Evolutionary conservation across 2,113 vertebrate species (phyloP), one percentile per base, ranked within the genome.

Genomic region (Sinocyclocheilus anophthalmus): DNA sequence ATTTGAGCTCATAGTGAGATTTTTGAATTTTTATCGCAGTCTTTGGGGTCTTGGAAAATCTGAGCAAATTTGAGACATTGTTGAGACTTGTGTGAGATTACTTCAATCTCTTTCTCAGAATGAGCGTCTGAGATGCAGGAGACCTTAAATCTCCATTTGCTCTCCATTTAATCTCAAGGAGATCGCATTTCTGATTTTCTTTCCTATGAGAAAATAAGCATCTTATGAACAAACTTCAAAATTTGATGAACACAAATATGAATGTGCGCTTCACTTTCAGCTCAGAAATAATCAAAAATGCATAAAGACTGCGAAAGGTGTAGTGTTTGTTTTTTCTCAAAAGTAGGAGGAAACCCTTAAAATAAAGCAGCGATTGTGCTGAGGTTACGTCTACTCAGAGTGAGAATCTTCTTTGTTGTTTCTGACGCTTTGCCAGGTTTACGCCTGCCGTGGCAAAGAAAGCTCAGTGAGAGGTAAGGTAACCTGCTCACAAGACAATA

Each of bases 361-460:
- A 77, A 91, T 90, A 90, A 92, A 85, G 85, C 76, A 0, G 63
- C 69, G 39, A 59, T 88, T 90, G 85, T 90, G 61, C 85, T 77
- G 84, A 78, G 24, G 16, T 67, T 9, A 80, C 61, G 63, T 76
- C 30, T 57, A 76, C 20, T 57, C 6, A 20, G 8, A 70, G 45
- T 24, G 83, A 3, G 7, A n/a, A 85, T 69, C 86, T 88, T 88
- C 69, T 57, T 5, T 89, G 63, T 88, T 87, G 85, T 88, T 93
- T 91, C 87, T 92, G 92, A 93, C 84, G 63, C 73, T 72, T 87
- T 87, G 89, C 90, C 90, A 92, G 86, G 59, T 87, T 90, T 22
- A 88, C 84, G 90, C 90, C 87, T 89, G 83, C 73, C 1, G 73
- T 81, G 87, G 10, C 79, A 80, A 26, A 76, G 78, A 84, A 57